These are phyloP conservation scores for Microtus ochrogaster DNA, from an alignment of 2,113 vertebrate species.

Conservation along the genomic window DNA sequence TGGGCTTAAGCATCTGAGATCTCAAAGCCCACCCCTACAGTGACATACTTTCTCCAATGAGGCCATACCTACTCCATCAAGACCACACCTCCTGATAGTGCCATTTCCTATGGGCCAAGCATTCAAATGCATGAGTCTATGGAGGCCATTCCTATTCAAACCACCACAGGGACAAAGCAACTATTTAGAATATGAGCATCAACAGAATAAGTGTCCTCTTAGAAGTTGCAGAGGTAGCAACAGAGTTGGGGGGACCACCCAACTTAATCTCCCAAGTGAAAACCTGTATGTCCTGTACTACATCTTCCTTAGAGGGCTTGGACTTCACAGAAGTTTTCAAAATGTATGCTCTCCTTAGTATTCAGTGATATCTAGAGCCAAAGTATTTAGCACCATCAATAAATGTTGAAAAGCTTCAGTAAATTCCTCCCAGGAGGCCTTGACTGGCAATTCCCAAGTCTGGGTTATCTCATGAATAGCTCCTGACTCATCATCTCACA, in stretches of 20 bases:
- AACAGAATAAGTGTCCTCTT: background rate
- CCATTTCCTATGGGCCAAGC: background rate
- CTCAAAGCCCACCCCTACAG: background rate
- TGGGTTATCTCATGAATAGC: conserved; percentile 68
- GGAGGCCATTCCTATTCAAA: background rate
- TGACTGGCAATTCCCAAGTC: conserved; percentile 55
- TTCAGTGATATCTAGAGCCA: background rate
- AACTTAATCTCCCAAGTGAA: conserved; percentile 4
- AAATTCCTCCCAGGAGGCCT: conserved; percentile 29
- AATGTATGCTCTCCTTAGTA: background rate
- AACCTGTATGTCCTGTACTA: background rate
- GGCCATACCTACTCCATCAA: background rate
- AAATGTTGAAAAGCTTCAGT: background rate
- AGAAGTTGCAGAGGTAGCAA: conserved; percentile 34
- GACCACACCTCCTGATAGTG: background rate
- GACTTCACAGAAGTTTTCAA: background rate
- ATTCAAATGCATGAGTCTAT: background rate
- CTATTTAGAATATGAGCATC: background rate
- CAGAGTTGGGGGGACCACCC: background rate
- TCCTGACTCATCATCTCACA: conserved; percentile 54
- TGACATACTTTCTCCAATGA: background rate
- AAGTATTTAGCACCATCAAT: background rate
- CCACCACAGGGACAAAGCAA: background rate
- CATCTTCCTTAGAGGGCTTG: background rate
- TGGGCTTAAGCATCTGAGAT: background rate